A percentile compares a stretch with the other conserved stretches of the same genome.
Conservation (phyloP, 1,140 invertebrate genomes). For the Drosophila prosaltans region DNA sequence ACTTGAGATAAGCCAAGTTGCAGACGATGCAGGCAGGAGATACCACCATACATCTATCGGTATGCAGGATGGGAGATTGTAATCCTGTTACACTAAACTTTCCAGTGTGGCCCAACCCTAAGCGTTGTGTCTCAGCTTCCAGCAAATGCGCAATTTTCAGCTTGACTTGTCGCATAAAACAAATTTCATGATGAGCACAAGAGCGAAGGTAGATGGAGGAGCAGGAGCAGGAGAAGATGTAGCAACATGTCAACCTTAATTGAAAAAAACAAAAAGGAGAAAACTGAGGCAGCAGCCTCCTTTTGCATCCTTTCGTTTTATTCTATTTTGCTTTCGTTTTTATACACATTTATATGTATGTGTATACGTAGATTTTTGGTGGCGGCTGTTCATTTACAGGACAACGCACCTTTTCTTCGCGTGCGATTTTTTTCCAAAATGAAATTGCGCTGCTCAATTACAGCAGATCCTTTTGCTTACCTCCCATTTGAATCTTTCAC, state of each 20-base stretch:
- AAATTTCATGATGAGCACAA: constrained; percentile 48
- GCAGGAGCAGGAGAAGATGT: constrained; percentile 31
- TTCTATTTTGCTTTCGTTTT: constrained; percentile 32
- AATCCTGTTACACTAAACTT: constrained; percentile 70
- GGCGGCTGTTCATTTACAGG: constrained; percentile 76
- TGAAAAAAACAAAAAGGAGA: constrained; percentile 65
- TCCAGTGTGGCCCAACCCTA: neutral
- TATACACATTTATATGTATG: neutral
- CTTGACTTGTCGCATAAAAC: constrained; percentile 73
- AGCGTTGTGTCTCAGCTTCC: constrained; percentile 19
- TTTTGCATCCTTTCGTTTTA: constrained; percentile 53
- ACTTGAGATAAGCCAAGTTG: constrained; percentile 45
- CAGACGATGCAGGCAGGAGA: constrained; percentile 29
- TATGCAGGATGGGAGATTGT: constrained; percentile 41
- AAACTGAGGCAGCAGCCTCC: constrained; percentile 38
- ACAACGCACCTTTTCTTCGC: constrained; percentile 70
- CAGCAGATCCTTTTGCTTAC: constrained; percentile 37
- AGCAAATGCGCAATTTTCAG: constrained; percentile 78
- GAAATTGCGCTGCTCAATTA: constrained; percentile 78
- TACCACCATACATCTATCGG: neutral
- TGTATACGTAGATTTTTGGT: neutral
- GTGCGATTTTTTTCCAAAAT: constrained; percentile 44
- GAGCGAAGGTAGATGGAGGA: constrained; percentile 6
- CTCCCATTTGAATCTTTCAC: constrained; percentile 51
- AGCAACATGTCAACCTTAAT: constrained; percentile 77